phyloP scores from a whole-genome alignment of 2,113 vertebrate species.

The Orientallactaga bullata region DNA sequence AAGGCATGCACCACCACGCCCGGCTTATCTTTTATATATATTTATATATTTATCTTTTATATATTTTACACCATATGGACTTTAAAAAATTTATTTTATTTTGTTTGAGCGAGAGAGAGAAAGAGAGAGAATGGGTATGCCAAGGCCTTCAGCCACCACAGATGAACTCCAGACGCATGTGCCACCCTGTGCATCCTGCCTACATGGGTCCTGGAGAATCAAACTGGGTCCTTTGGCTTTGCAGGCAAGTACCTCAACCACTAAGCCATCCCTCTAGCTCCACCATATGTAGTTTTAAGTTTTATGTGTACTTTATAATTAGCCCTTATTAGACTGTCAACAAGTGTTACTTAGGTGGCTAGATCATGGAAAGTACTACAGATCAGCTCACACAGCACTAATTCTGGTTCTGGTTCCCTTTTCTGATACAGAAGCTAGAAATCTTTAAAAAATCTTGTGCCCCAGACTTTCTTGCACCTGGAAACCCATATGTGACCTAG shows the following conservation, averaged over 20 bases:
- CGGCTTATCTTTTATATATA: no score
- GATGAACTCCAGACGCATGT: no score
- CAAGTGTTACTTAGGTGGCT: constrained; percentile 27
- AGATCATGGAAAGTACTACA: not conserved
- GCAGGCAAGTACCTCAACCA: no score
- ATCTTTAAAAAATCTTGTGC: not conserved
- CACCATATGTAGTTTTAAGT: not conserved
- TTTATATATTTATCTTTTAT: not conserved
- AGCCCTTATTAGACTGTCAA: not conserved
- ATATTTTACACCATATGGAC: not conserved
- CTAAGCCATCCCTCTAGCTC: no score
- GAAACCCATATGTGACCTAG: not conserved
- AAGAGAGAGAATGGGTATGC: no score
- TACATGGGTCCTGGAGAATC: no score
- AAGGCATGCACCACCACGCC: no score
- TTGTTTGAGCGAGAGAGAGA: no score
- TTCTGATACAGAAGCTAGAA: not conserved
- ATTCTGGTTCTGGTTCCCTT: not conserved
- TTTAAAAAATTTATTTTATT: no score
- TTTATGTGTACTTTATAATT: not conserved
- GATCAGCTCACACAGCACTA: not conserved
- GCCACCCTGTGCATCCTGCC: no score
- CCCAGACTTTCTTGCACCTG: not conserved
- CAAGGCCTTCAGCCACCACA: no score
- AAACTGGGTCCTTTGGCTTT: no score